Conservation (phyloP, 2,888 invertebrate species). For the Himalopsyche anomala region DNA sequence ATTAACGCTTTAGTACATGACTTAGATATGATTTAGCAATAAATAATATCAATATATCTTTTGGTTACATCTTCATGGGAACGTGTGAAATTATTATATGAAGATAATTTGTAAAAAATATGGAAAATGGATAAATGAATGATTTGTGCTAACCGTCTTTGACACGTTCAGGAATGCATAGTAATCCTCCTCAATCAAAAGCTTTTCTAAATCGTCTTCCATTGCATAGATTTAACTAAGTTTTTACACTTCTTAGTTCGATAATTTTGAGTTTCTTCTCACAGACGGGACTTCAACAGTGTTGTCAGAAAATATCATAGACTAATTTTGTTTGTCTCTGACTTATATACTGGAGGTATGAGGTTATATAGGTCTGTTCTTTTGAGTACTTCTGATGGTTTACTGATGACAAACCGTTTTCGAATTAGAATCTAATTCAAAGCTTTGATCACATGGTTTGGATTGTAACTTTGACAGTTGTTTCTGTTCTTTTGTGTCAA, state of each 20-base stretch:
- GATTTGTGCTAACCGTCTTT: slow-evolving; percentile 81
- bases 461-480: no score
- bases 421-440: no score
- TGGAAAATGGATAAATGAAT: slow-evolving; percentile 65
- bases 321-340: no score
- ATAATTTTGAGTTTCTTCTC: not conserved
- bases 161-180: slow-evolving; percentile 92
- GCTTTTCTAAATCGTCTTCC: slow-evolving; percentile 83
- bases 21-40: not conserved
- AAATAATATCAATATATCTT: not conserved
- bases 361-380: no score
- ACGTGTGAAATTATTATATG: slow-evolving; percentile 11
- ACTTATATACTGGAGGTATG: no score
- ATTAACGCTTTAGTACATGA: no score
- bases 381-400: no score
- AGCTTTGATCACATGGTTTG: no score
- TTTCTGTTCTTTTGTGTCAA: no score
- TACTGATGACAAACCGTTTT: no score
- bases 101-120: not conserved
- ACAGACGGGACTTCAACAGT: no score
- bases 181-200: slow-evolving; percentile 87
- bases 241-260: not conserved
- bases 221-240: slow-evolving; percentile 69
- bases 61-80: not conserved
- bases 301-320: no score